Percentiles rank a stretch among this genome's conserved stretches.
These are phyloP conservation scores for Taeniopygia guttata DNA, from an alignment of 2,797 vertebrate genomes.

Conservation along the genomic window DNA sequence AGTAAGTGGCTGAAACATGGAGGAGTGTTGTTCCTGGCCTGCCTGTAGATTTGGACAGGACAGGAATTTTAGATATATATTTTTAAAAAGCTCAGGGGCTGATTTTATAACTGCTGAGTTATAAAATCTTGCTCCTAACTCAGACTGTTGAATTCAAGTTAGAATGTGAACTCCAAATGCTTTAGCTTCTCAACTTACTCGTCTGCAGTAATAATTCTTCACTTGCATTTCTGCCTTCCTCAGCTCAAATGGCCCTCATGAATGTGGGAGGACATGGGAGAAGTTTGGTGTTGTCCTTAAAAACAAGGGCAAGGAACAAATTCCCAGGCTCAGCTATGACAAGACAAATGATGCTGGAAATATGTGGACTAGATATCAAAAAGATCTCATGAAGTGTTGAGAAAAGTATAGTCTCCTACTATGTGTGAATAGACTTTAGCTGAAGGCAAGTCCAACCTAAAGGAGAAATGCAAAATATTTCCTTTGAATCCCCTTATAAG, in stretches of 20 bases:
- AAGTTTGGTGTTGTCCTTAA: background rate
- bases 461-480: background rate
- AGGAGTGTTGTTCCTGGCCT: background rate
- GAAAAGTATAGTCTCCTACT: background rate
- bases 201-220: background rate
- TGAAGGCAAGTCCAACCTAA: background rate
- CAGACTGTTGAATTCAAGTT: background rate
- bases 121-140: background rate
- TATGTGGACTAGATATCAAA: background rate
- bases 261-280: background rate
- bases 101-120: constrained; percentile 7
- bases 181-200: background rate
- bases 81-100: background rate
- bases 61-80: background rate
- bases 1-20: background rate
- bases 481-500: background rate
- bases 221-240: background rate
- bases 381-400: background rate
- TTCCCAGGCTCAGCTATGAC: background rate
- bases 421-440: background rate
- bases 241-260: background rate
- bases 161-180: background rate
- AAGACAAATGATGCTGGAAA: background rate
- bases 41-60: background rate
- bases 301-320: background rate